A percentile compares a stretch with the other conserved stretches of the same genome.
Conservation (phyloP, 2,113 vertebrate genomes). For the Dunckerocampus dactyliophorus region DNA sequence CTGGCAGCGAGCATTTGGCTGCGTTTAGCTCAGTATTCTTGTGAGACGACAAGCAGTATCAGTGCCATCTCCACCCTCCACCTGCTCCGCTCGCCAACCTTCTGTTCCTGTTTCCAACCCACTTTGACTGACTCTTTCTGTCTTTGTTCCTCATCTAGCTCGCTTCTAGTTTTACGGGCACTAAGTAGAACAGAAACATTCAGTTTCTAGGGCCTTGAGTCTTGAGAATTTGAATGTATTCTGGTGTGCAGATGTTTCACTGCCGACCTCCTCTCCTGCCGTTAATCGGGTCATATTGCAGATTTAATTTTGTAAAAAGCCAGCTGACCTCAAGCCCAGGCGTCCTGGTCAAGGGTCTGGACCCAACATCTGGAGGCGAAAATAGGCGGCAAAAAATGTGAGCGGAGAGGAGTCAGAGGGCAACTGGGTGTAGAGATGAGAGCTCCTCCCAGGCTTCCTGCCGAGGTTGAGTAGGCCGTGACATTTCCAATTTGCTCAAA, state of each 20-base stretch:
- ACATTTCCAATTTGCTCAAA: constrained; percentile 76
- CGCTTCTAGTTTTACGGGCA: not conserved
- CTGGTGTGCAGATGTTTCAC: not conserved
- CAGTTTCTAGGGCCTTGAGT: not conserved
- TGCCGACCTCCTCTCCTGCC: not conserved
- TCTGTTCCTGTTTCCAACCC: constrained; percentile 17
- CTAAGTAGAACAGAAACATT: not conserved
- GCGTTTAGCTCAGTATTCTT: constrained; percentile 35
- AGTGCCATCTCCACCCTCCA: constrained; percentile 31
- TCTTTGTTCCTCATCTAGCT: not conserved
- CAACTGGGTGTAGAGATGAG: constrained; percentile 53
- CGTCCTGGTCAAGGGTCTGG: constrained; percentile 24
- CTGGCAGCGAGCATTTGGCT: constrained; percentile 41
- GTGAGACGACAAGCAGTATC: constrained; percentile 26
- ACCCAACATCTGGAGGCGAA: constrained; percentile 62
- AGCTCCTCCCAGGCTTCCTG: constrained; percentile 60
- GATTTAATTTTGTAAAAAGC: not conserved
- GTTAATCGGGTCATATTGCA: not conserved
- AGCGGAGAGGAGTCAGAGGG: constrained; percentile 49
- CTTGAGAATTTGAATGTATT: not conserved
- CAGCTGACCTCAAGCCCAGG: constrained; percentile 11
- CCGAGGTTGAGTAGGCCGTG: constrained; percentile 71
- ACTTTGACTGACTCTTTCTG: constrained; percentile 4
- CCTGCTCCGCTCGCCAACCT: constrained; percentile 39
- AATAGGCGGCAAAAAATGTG: constrained; percentile 30